Percentiles rank a stretch among this genome's conserved stretches.
Evolutionary conservation across 2,888 invertebrate genomes (phyloP).

Genomic region (Caenorhabditis angaria): DNA sequence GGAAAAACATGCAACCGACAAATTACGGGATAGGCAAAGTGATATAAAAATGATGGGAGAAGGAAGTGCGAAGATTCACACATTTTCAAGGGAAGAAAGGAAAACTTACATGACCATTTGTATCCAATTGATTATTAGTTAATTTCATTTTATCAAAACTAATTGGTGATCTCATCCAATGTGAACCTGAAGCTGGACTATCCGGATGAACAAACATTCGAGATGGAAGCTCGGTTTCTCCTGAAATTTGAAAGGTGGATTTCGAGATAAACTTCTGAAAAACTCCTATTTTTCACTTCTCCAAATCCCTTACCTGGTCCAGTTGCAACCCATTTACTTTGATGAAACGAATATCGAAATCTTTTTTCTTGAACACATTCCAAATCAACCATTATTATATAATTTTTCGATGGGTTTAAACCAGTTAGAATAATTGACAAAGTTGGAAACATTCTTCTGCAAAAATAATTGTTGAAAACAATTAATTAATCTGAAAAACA

Average conservation of each 20-base stretch:
- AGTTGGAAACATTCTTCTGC: constrained; percentile 96
- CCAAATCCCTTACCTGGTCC: constrained; percentile 81
- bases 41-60: too few relatives aligned
- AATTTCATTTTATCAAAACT: constrained; percentile 98
- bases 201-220: constrained; percentile 93
- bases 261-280: too few relatives aligned
- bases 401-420: constrained; percentile 74
- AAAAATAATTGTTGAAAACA: constrained; percentile 1
- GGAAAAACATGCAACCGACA: too few relatives aligned
- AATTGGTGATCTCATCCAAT: constrained; percentile 87
- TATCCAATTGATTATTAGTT: constrained; percentile 97
- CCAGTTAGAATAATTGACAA: constrained; percentile 89
- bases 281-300: too few relatives aligned
- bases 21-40: too few relatives aligned
- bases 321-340: constrained; percentile 95
- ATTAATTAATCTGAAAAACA: constrained; percentile 65
- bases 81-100: too few relatives aligned
- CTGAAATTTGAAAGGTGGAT: constrained; percentile 47
- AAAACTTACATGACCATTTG: constrained; percentile 91
- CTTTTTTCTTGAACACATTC: constrained; percentile 86
- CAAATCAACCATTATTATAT: constrained; percentile 68
- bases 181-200: constrained; percentile 91
- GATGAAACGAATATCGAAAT: constrained; percentile 96
- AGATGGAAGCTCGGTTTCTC: constrained; percentile 83
- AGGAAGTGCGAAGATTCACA: too few relatives aligned